Evolutionary conservation across 2,888 invertebrate genomes (phyloP), one percentile per base, ranked within the genome.

Genomic region (Smittia sp.): DNA sequence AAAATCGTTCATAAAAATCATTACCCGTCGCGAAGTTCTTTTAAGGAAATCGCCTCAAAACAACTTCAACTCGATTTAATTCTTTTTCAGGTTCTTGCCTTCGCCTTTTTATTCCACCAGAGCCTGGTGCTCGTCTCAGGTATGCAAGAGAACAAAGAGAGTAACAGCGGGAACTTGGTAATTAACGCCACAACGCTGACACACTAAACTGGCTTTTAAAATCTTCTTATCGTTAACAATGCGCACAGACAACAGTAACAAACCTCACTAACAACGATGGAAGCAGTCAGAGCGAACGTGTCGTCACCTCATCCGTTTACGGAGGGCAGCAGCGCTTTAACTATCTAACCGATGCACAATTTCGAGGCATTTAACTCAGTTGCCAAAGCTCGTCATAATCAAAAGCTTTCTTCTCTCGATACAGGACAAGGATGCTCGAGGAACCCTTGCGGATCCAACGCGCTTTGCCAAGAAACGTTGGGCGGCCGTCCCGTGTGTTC

Each of bases 401-500:
- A n/a, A n/a, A n/a, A n/a, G n/a, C n/a, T n/a, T n/a, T n/a, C n/a
- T n/a, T n/a, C n/a, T n/a, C n/a, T n/a, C n/a, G n/a, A n/a, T 63
- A 25, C 18, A 74, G 75, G 75, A 38, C 75, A 77, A 74, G 84
- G 84, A 0, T 88, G 87, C 77, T 85, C 86, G 0, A 85, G 86
- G 1, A 85, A 82, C 78, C 89, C 89, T 0, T 90, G 90, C 77
- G 90, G 90, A 1, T 85, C 85, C 6, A 89, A 89, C 58, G 89
- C 90, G 1, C 86, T 89, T 75, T 90, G 90, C 78, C 87, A 86
- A 75, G 82, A 82, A 75, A 82, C 85, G 75, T 83, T 86, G 76
- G 89, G 88, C 76, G 90, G 90, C 75, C 85, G 92, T 72, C 90
- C 92, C 0, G 91, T 92, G 4, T 93, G 93, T 79, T 90, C 91